A percentile compares a stretch with the other conserved stretches of the same genome.
These are phyloP conservation scores for Diplosoma virens DNA, from an alignment of 23 tunicate genomes.

Conservation along the genomic window DNA sequence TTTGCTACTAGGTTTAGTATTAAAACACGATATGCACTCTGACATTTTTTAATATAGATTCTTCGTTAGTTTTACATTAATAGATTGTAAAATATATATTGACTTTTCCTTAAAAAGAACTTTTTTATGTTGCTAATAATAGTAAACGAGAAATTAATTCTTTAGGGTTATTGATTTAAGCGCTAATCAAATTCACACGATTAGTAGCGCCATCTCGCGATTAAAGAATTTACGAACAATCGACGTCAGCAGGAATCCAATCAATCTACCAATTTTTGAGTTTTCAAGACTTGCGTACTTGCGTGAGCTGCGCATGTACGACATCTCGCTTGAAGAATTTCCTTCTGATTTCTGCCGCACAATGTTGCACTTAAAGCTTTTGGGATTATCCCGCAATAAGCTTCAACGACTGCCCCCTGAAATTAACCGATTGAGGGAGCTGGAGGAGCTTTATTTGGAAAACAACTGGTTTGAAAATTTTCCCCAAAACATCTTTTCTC, in stretches of 20 bases:
- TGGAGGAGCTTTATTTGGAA: constrained; percentile 61
- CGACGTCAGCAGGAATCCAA: constrained; percentile 73
- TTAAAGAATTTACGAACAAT: constrained; percentile 36
- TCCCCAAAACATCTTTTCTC: constrained; percentile 41
- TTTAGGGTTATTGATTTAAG: constrained; percentile 31
- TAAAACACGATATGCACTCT: no score
- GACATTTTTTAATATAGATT: no score
- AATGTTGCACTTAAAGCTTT: constrained; percentile 48
- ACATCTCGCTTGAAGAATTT: constrained; percentile 29
- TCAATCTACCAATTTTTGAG: constrained; percentile 28
- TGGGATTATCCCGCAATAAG: constrained; percentile 58
- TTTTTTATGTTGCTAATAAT: no score
- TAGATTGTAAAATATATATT: no score
- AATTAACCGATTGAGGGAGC: constrained; percentile 40
- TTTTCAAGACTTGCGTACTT: constrained; percentile 50
- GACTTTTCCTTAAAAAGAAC: no score
- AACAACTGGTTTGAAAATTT: constrained; percentile 46
- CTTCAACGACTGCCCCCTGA: constrained; percentile 48
- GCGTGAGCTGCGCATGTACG: constrained; percentile 55
- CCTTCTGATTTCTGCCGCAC: constrained; percentile 73
- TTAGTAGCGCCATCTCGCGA: constrained; percentile 25
- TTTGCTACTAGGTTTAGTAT: no score
- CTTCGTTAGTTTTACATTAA: no score
- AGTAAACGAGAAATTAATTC: neutral
- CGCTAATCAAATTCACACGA: constrained; percentile 20